Percentiles rank a stretch among this genome's conserved stretches.
Conservation (phyloP, 2,797 vertebrate genomes). For the Danio albolineatus region DNA sequence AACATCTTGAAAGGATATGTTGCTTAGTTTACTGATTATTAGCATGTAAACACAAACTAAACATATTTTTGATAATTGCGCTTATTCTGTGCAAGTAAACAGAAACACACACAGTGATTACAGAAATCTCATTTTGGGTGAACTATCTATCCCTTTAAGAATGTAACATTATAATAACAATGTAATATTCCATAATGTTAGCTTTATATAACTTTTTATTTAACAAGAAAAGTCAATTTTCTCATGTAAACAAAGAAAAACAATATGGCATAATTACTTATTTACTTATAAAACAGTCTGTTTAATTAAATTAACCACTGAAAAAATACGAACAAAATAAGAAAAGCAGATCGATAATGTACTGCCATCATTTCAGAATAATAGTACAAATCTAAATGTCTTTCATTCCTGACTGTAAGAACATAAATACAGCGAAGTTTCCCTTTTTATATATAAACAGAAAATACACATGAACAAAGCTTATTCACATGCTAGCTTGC, state of each 20-base stretch:
- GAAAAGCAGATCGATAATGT: neutral
- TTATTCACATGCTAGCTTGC: slow-evolving; percentile 91
- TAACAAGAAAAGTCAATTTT: neutral
- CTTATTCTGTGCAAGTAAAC: no score
- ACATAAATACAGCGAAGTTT: neutral
- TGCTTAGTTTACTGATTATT: no score
- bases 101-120: no score
- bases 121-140: no score
- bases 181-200: neutral
- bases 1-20: no score
- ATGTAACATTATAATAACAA: neutral
- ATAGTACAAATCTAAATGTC: neutral
- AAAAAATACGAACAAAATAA: neutral
- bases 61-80: no score
- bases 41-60: no score
- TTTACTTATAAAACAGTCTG: neutral
- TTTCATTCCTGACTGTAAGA: neutral
- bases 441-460: neutral
- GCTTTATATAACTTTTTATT: slow-evolving; percentile 4
- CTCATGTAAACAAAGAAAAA: neutral
- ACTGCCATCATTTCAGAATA: neutral
- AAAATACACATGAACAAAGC: neutral
- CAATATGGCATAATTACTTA: neutral
- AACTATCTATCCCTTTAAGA: no score
- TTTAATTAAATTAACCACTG: neutral